Evolutionary conservation across 2,113 vertebrate species (phyloP), one percentile per base, ranked within the genome.

Genomic region (Nettapus auritus): DNA sequence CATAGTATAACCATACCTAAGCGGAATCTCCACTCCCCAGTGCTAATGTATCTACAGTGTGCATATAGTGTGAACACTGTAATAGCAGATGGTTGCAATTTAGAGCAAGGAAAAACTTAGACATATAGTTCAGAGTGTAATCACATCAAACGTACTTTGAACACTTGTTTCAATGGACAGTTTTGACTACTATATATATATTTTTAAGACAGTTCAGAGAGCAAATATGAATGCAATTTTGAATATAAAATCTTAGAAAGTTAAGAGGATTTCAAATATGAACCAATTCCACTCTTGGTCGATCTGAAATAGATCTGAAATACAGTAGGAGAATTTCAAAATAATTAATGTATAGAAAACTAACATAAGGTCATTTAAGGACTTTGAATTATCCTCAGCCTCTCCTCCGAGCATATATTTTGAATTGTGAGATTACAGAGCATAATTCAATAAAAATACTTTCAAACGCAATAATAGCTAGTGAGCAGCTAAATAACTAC

Each of bases 101-200:
- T 74, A 67, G 70, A 75, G 86, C 66, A 88, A 87, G 85, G 67
- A 63, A 68, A 86, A 94, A 73, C 16, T 64, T 9, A 88, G 5
- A 77, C 59, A 78, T 78, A 60, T 46, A 78, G 71, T 78, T 83
- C 46, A 95, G 87, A 96, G 77, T 82, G 94, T 90, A 96, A 97
- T 97, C 94, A 95, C 93, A 50, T 86, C 95, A 90, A 96, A 94
- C 76, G 62, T 62, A 22, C 62, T 22, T 8, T 22, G 40, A 93
- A 71, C 76, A 89, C 67, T 42, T 71, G 76, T 96, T 96, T 96
- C 92, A 89, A 78, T 94, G 50, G 79, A 81, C 71, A 76, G 28
- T 60, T 91, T 68, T 22, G 67, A 52, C 14, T 73, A 74, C 31
- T 21, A 1, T 5, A 3, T 64, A 17, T 31, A 22, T 22, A 20